A percentile compares a stretch with the other conserved stretches of the same genome.
Conservation (phyloP, 2,113 vertebrate species). For the Electrona antarctica region DNA sequence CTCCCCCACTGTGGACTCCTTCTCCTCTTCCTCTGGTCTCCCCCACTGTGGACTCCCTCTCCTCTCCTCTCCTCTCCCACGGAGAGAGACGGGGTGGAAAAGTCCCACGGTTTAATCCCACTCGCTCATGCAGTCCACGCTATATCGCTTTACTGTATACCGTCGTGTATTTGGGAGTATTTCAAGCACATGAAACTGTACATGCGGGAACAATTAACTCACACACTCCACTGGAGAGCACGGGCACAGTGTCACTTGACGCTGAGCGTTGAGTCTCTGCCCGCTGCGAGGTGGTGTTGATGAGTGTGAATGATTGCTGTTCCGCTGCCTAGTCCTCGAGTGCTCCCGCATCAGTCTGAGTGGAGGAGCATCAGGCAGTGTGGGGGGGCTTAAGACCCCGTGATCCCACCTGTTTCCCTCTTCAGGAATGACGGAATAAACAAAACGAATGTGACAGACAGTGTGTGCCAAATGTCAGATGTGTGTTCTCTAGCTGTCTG, state of each 20-base stretch:
- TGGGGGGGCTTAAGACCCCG: slow-evolving; percentile 47
- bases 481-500: too few relatives aligned
- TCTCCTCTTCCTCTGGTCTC: too few relatives aligned
- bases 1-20: too few relatives aligned
- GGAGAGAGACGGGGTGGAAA: too few relatives aligned
- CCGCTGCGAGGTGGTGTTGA: too few relatives aligned
- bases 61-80: too few relatives aligned
- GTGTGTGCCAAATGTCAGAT: too few relatives aligned
- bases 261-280: too few relatives aligned
- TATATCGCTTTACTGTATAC: background rate
- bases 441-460: background rate
- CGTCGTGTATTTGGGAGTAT: too few relatives aligned
- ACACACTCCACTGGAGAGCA: background rate
- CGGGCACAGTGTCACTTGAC: background rate
- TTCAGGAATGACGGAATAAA: background rate
- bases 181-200: background rate
- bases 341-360: slow-evolving; percentile 38
- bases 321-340: slow-evolving; percentile 18
- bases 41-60: too few relatives aligned
- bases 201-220: background rate
- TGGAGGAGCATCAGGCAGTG: slow-evolving; percentile 11
- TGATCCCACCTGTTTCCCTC: slow-evolving; percentile 49
- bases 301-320: background rate
- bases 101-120: too few relatives aligned
- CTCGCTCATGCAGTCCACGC: too few relatives aligned